Base-by-base conservation (phyloP, 2,888 invertebrate genomes). In the Acanthacorydalis orientalis region DNA sequence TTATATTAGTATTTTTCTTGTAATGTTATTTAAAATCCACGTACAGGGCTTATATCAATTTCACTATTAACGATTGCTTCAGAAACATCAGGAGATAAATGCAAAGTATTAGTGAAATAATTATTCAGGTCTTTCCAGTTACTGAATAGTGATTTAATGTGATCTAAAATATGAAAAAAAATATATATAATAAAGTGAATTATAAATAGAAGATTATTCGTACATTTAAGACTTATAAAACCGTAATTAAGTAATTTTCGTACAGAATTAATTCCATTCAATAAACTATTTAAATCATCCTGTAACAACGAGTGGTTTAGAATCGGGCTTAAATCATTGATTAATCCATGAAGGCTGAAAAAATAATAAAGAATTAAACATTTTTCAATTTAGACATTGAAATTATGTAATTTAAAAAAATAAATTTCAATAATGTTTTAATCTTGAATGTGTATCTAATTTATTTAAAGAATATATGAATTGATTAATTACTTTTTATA, bases 211-310 rank as follows among this genome's bases (percentile, higher is more conserved):
- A n/a, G 35, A 48, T 44, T 44, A 12, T 23, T 54, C 60, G 54
- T 58, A 74, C 74, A 61, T 56, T 64, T 72, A n/a, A 73, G 59
- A 51, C 73, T 64, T 9, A 68, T 56, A 7, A 68, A 58, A 11
- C 70, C 59, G 9, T 71, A 63, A 41, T 65, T 67, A 55, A 69
- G 71, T 54, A 72, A 66, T 40, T 68, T 62, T 4, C 64, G 64
- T 53, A 75, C 57, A 1, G 68, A 62, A 10, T 56, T 54, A 4
- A 75, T 56, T 0, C 72, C 70, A 0, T 57, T 51, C 0, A 64
- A 53, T 7, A 75, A 54, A 0, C 65, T 64, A 0, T 52, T 51
- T 15, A 75, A 51, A 53, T 74, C 75, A 2, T 53, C 52, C 31
- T 68, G 63, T 6, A 70, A 53, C 0, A 58, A 48, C 0, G 63